These are phyloP conservation scores for Eupithecia abbreviata DNA, from an alignment of 2,888 invertebrate genomes.

Conservation along the genomic window DNA sequence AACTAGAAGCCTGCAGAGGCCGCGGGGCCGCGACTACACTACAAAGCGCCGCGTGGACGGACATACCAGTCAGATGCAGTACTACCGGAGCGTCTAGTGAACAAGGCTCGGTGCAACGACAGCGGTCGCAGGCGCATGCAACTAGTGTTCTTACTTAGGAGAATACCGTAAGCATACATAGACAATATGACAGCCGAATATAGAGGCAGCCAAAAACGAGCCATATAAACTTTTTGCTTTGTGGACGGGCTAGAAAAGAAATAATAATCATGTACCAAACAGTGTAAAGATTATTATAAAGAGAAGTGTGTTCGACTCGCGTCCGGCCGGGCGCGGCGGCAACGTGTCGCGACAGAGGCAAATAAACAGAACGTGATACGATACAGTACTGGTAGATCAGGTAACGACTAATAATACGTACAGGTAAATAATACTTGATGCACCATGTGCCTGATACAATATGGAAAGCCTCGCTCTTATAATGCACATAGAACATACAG, in stretches of 20 bases:
- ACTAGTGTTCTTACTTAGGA: conserved; percentile 70
- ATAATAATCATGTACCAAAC: conserved; percentile 74
- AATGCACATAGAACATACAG: conserved; percentile 71
- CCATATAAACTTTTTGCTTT: conserved; percentile 82
- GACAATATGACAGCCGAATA: conserved; percentile 82
- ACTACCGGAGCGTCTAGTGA: conserved; percentile 43
- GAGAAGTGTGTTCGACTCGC: conserved; percentile 43
- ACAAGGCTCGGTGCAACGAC: conserved; percentile 54
- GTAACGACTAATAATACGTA: conserved; percentile 46
- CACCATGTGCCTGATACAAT: conserved; percentile 65
- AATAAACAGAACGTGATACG: conserved; percentile 68
- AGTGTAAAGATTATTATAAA: conserved; percentile 53
- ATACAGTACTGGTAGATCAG: conserved; percentile 39
- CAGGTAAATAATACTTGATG: conserved; percentile 47
- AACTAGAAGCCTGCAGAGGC: background rate
- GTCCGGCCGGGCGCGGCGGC: conserved; percentile 25
- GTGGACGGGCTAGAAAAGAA: conserved; percentile 82
- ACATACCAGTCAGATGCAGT: conserved; percentile 64
- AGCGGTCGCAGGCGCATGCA: conserved; percentile 65
- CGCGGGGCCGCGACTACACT: conserved; percentile 34
- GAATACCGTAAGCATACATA: conserved; percentile 81
- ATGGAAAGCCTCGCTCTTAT: conserved; percentile 72
- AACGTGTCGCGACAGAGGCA: conserved; percentile 58
- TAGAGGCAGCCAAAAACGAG: conserved; percentile 83
- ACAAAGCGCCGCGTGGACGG: conserved; percentile 67